Evolutionary conservation across 2,888 invertebrate species (phyloP).

Genomic region (Andrena flavipes): DNA sequence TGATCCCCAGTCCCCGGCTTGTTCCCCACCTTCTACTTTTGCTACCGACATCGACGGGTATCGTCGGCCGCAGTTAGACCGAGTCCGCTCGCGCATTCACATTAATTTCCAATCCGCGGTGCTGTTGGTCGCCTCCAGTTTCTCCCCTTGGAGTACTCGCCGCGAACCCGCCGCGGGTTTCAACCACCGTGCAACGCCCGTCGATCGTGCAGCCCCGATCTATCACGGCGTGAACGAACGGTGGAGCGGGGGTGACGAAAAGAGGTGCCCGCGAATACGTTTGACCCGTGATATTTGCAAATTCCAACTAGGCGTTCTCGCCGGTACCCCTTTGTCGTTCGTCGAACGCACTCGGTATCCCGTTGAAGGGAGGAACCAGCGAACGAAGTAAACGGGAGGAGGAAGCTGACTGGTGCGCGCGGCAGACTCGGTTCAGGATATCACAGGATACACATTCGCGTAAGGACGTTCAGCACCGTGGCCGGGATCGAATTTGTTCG

Average conservation of each 20-base stretch:
- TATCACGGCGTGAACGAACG: background rate
- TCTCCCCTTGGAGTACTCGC: background rate
- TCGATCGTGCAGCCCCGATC: background rate
- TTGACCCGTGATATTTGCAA: background rate
- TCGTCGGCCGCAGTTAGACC: slow-evolving; percentile 83
- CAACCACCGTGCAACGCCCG: background rate
- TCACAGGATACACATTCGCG: slow-evolving; percentile 5
- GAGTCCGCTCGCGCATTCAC: slow-evolving; percentile 84
- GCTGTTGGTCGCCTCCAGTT: slow-evolving; percentile 30
- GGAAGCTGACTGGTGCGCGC: background rate
- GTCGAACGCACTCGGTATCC: background rate
- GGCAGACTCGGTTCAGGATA: slow-evolving; percentile 8
- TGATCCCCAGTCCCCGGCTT: slow-evolving; percentile 70
- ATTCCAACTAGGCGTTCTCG: background rate
- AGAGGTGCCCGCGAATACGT: slow-evolving; percentile 39
- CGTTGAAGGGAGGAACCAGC: background rate
- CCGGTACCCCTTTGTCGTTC: background rate
- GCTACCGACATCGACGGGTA: slow-evolving; percentile 76
- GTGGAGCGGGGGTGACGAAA: slow-evolving; percentile 18
- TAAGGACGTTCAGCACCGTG: slow-evolving; percentile 23
- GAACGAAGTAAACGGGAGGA: background rate
- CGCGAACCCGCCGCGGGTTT: background rate
- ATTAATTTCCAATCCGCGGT: slow-evolving; percentile 77
- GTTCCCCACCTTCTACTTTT: slow-evolving; percentile 67
- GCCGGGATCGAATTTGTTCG: slow-evolving; percentile 4